Base-by-base conservation (phyloP, 2,888 invertebrate genomes). In the Sclerodermus sp. region DNA sequence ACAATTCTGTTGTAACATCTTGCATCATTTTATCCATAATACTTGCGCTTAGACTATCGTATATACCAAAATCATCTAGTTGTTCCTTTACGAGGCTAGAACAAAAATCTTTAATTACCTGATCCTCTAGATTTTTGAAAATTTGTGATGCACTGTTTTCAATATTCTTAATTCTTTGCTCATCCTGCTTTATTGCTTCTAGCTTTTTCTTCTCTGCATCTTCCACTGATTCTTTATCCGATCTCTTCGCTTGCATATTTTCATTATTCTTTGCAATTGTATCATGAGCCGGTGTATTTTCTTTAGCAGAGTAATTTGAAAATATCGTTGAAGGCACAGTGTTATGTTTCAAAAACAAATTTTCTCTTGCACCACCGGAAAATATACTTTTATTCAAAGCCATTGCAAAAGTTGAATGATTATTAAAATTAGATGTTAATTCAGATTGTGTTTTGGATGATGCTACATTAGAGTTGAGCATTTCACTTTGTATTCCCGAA, bases 1-100 rank as follows among this genome's bases (percentile, higher is more conserved):
- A 70, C 10, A 74, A 55, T n/a, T 70, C 62, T 8, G 49, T 45
- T 1, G 79, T 76, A 4, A 75, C 62, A 30, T 71, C 61, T 15
- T 6, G 3, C 4, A 39, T 39, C n/a, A 76, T 49, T 10, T 64
- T 55, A 3, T 67, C 58, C 18, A 57, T 47, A 2, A 69, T 49
- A 14, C 59, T 59, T 1, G 64, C 43, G 47, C 70, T 70, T 17
- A 65, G 61, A 45, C 17, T 73, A 60, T 73, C 75, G 50, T 53
- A 61, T 10, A 58, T 45, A 37, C 48, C 32, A 2, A 64, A 43
- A 15, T 45, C 60, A 12, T 72, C 58, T 1, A 69, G 53, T 47
- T 73, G 67, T 9, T 68, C 64, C 5, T 53, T 57, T 1, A 66
- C 55, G 2, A 73, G 47, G 3, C 42, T 29, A 1, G 64, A 52